A percentile compares a stretch with the other conserved stretches of the same genome.
Conservation (phyloP, 2,113 vertebrate genomes). For the Periophthalmus modestus region DNA sequence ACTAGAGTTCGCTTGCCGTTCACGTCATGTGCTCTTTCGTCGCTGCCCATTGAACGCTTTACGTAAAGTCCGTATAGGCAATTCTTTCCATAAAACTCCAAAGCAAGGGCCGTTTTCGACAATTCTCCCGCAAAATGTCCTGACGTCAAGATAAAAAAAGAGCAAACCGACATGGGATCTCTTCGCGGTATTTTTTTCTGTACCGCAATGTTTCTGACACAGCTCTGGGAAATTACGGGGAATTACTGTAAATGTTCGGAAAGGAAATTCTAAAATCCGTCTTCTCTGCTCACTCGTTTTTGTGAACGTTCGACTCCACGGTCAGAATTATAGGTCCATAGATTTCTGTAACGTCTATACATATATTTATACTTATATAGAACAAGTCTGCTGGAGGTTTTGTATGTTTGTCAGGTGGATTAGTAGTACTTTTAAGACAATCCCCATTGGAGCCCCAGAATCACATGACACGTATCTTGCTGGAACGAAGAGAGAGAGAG, state of each 20-base stretch:
- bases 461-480: slow-evolving; percentile 67
- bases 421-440: slow-evolving; percentile 58
- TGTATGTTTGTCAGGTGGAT: slow-evolving; percentile 63
- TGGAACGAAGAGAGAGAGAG: slow-evolving; percentile 59
- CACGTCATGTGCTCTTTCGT: slow-evolving; percentile 63
- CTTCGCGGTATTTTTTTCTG: slow-evolving; percentile 28
- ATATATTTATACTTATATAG: slow-evolving; percentile 76
- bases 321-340: slow-evolving; percentile 67
- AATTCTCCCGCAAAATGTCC: slow-evolving; percentile 64
- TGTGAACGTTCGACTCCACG: slow-evolving; percentile 35
- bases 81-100: slow-evolving; percentile 61
- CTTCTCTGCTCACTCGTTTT: slow-evolving; percentile 36
- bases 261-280: slow-evolving; percentile 56
- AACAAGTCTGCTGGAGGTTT: slow-evolving; percentile 69
- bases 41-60: slow-evolving; percentile 57
- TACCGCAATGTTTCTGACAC: slow-evolving; percentile 47
- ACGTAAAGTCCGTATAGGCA: slow-evolving; percentile 61
- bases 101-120: slow-evolving; percentile 40
- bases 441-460: slow-evolving; percentile 62
- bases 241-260: slow-evolving; percentile 47
- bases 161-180: slow-evolving; percentile 48
- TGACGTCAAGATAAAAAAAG: slow-evolving; percentile 42
- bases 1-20: slow-evolving; percentile 76
- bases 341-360: slow-evolving; percentile 75
- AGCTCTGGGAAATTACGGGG: slow-evolving; percentile 19